Evolutionary conservation across 2,888 invertebrate genomes (phyloP), one percentile per base, ranked within the genome.

Genomic region (Brachypalpus laphriformis): DNA sequence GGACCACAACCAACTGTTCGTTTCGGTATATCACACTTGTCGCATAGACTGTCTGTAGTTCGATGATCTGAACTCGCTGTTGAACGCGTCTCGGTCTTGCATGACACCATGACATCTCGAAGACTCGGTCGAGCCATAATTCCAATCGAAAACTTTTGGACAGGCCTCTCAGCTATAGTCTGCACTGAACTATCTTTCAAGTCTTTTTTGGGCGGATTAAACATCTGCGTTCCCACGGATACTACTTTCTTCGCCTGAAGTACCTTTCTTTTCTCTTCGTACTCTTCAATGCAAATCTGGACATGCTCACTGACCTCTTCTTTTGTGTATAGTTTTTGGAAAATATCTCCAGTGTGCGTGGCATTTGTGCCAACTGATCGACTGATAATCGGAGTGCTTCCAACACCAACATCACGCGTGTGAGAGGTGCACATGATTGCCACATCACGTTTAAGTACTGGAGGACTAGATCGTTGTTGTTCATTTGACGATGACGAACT

Each of bases 361-460:
- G 91, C 56, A 87, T 88, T 89, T 18, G 90, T 90, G 65, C 89
- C 90, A 6, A 89, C 87, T 40, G 90, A 89, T 16, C 90, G 89
- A 0, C 80, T 87, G 9, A 87, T 88, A 22, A 88, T 88, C 87
- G 91, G 90, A 51, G 91, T 91, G 85, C 92, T 88, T n/a, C 92
- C 92, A 49, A 94, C 94, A 3, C 95, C 95, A 65, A 95, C 93
- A 89, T 95, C 95, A 80, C 95, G 91, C 0, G 90, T 91, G 80
- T 94, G 91, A 28, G 94, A 93, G 3, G 93, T 92, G 87, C 94
- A 94, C 91, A 95, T 95, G 1, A 95, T 94, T 57, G 94, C 95
- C 82, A 95, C 94, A 89, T 95, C 95, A 87, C 95, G 93, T 42
- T 92, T 91, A 0, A 91, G 87, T 1, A 89, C 68, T 47, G 87